Evolutionary conservation across 2,797 vertebrate species (phyloP), one percentile per base, ranked within the genome.

Genomic region (Mareca penelope): DNA sequence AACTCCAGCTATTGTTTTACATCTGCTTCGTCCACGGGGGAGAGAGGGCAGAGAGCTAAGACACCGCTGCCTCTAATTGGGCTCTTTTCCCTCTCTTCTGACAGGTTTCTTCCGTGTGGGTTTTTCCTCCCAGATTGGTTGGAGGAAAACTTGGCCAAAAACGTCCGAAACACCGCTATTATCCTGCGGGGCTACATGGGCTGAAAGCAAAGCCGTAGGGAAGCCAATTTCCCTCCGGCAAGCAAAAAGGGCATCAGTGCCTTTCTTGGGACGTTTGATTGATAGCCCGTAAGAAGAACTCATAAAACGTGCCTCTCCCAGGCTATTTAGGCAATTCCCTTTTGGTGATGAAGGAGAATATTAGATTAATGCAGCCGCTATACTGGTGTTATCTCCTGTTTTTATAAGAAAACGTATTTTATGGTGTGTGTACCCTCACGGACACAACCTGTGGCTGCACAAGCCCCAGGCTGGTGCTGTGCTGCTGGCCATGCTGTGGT

Each of bases 1-100:
- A 94, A 97, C 94, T 92, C 94, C 95, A 94, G 81, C 95, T 69
- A 90, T 96, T 96, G 94, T 96, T 95, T 97, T 91, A 92, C 63
- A 78, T 85, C 69, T 88, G 80, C 93, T 93, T 95, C 75, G 46
- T 76, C 70, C 65, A 14, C 39, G n/a, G 31, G 5, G 64, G 44
- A 73, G 69, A 91, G 73, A 78, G 89, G 72, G 84, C 89, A 87
- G 87, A 69, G 80, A 75, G 75, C 91, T 73, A 22, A 71, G 87
- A 85, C 78, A 92, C 65, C 91, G 60, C 68, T 85, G 69, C 75
- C 42, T 80, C 88, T 95, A 96, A 96, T 93, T 95, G 92, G 87
- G 87, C 80, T 87, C 71, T n/a, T 95, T 93, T 39, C 77, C 56
- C 35, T 92, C 84, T 73, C 15, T 63, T 85, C 80, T 70, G 76